Evolutionary conservation across 2,113 vertebrate genomes (phyloP).

Genomic region (Rana temporaria): DNA sequence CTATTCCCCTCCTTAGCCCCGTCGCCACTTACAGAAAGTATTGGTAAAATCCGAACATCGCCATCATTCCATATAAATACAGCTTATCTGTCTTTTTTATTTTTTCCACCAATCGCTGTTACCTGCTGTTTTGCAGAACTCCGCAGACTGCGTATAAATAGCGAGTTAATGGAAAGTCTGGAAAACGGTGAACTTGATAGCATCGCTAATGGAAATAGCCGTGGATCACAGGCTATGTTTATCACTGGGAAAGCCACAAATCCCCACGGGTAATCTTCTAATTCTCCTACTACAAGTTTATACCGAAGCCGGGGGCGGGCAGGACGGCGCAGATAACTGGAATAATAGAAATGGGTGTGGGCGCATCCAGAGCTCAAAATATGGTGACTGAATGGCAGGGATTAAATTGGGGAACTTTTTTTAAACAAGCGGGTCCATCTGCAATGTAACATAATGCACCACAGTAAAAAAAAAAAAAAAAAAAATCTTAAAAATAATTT

Average conservation of each 20-base stretch:
- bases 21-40: too few relatives aligned
- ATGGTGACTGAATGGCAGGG: not conserved
- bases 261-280: not conserved
- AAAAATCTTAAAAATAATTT: too few relatives aligned
- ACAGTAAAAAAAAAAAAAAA: too few relatives aligned
- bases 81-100: too few relatives aligned
- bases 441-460: not conserved
- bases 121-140: too few relatives aligned
- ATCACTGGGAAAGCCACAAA: not conserved
- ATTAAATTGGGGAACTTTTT: constrained; percentile 6
- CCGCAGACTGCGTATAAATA: too few relatives aligned
- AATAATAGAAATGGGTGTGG: not conserved
- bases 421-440: not conserved
- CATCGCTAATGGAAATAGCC: not conserved
- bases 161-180: too few relatives aligned
- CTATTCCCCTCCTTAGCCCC: too few relatives aligned
- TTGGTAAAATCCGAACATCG: too few relatives aligned
- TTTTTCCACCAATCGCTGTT: too few relatives aligned
- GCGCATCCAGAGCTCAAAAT: not conserved
- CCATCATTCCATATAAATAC: too few relatives aligned
- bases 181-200: not conserved
- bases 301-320: not conserved
- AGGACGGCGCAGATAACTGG: not conserved
- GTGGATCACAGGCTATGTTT: not conserved
- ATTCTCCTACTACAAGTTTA: not conserved